phyloP scores from a whole-genome alignment of 2,113 vertebrate species.

The Trichomycterus rosablanca region DNA sequence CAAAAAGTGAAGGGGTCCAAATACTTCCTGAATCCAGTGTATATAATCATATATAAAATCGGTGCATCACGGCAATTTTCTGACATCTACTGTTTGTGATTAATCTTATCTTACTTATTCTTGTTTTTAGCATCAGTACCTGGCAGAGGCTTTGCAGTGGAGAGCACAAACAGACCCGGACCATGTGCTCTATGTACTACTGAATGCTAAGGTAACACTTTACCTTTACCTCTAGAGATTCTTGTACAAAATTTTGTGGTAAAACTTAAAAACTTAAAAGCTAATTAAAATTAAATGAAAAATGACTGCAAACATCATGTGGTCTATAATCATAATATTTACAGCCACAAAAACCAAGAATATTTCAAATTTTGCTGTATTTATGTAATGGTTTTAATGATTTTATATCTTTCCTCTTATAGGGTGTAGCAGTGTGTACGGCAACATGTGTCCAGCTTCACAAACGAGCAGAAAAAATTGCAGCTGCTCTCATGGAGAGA shows the following conservation, averaged over 20 bases:
- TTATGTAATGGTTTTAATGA: no score
- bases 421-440: constrained; percentile 88
- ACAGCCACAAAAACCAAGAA: no score
- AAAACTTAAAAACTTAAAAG: no score
- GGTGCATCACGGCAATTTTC: no score
- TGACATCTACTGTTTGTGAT: neutral
- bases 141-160: constrained; percentile 92
- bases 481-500: constrained; percentile 85
- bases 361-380: no score
- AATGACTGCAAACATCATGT: no score
- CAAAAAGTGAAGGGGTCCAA: no score
- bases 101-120: neutral
- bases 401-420: neutral
- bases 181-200: constrained; percentile 86
- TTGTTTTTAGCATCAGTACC: constrained; percentile 85
- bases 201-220: constrained; percentile 90
- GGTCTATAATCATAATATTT: no score
- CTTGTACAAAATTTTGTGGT: no score
- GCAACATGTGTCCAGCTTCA: constrained; percentile 93
- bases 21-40: neutral
- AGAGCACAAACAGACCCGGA: constrained; percentile 92
- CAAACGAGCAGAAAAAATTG: constrained; percentile 91
- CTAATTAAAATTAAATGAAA: no score
- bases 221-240: no score
- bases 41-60: neutral